Base-by-base conservation (phyloP, 2,797 vertebrate species). In the Macropodus opercularis region DNA sequence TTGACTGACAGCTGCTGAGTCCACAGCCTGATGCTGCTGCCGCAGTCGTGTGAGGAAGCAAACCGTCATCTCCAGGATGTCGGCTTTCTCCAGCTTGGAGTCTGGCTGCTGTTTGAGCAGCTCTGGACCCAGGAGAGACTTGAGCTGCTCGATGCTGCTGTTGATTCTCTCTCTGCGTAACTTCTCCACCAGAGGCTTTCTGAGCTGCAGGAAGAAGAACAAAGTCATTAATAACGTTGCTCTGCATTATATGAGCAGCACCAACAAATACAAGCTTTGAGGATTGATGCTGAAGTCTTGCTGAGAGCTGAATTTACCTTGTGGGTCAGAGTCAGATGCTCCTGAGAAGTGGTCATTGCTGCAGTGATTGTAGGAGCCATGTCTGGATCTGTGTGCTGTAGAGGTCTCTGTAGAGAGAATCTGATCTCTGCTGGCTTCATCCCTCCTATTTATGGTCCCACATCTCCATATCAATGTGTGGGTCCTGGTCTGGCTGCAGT, bases 381-480 rank as follows among this genome's bases (percentile, higher is more conserved):
- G 87, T 62, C 72, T 88, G 69, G 63, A 68, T 80, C 55, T 83
- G 44, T 81, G 77, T 79, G 69, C 75, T 75, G 72, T 75, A 72
- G 78, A 71, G 83, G 60, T 66, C 65, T 84, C 75, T 81, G 71
- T 69, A 76, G 79, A 78, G 81, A 81, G 62, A 61, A 72, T 89
- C 54, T 83, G 79, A 71, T 80, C 59, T 58, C 51, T 84, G 75
- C 19, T 57, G 81, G 40, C 71, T 70, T 19, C 52, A 76, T 68
- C 75, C 63, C 74, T 85, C 78, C 79, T 94, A 90, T 93, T 93
- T 96, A 96, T 95, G 93, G 35, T 3, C 77, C 8, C 58, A 15
- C 76, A 85, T 87, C 85, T 87, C 85, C 92, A 92, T 94, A 90
- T 90, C 75, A 93, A 93, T 90, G 88, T 89, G 84, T 96, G 94